Evolutionary conservation across 2,888 invertebrate genomes (phyloP), one percentile per base, ranked within the genome.

Genomic region (Isoperla grammatica): DNA sequence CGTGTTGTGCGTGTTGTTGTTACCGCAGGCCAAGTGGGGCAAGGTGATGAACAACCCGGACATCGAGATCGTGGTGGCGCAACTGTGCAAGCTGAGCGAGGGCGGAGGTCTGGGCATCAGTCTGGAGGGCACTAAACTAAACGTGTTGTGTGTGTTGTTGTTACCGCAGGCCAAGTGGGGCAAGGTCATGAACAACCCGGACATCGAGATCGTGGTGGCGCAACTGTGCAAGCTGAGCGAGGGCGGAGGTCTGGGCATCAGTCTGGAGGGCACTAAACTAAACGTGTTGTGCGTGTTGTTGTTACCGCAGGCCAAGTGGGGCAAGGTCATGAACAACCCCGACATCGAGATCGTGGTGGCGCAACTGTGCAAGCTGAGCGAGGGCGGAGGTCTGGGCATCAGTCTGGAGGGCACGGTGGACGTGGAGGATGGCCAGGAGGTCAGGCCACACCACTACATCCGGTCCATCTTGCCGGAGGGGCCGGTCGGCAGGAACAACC

Each of bases 351-450:
- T 96, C 72, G 84, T 95, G 72, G 88, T 96, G 66, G 93, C 95
- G 61, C 95, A 96, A 78, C 80, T 97, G 67, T 87, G 87, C 69
- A 96, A 96, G 79, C 85, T 95, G 69, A 88, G 87, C 70, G 87
- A 88, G 69, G 92, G 93, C 45, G 95, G 95, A 48, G 98, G 98
- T 1, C 81, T 99, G 57, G 98, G 98, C 37, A 96, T 99, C 69
- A 97, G 95, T 54, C 80, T 98, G 64, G 97, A 98, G 75, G 98
- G 99, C 56, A 99, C 99, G 0, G 98, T 97, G 42, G 99, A 99
- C 74, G 96, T 99, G 57, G 97, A 98, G 77, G 90, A 92, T 68
- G 98, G 98, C 0, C 85, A 91, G 60, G 98, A 99, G 78, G 94
- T 97, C 45, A 83, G 97, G 61, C 98, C 99, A 1, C 99, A 99